phyloP scores from a whole-genome alignment of 2,113 vertebrate species.

The Protobothrops mucrosquamatus region DNA sequence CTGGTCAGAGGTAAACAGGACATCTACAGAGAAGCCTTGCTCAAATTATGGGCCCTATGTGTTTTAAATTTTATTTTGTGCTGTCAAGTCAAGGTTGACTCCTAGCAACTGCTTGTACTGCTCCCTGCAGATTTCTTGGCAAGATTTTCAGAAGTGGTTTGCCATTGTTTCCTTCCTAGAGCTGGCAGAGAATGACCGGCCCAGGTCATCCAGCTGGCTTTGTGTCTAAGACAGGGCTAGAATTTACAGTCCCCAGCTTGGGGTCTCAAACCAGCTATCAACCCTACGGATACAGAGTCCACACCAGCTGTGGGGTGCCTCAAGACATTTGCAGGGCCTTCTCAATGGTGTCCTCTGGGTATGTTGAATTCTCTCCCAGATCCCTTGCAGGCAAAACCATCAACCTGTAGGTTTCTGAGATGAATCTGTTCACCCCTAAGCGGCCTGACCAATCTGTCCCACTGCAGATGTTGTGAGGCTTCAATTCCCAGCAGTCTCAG shows the following conservation, averaged over 20 bases:
- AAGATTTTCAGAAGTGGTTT: not conserved
- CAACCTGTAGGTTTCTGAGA: not conserved
- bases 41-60: not conserved
- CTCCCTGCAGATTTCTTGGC: not conserved
- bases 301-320: not conserved
- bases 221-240: not conserved
- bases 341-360: not conserved
- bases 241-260: not conserved
- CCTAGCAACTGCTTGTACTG: not conserved
- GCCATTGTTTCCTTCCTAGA: not conserved
- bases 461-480: not conserved
- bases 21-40: not conserved
- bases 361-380: not conserved
- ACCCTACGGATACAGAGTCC: not conserved
- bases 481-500: not conserved
- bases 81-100: not conserved
- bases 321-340: not conserved
- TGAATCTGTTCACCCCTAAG: not conserved
- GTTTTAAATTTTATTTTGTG: not conserved
- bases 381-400: not conserved
- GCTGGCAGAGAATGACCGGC: not conserved
- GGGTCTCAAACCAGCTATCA: not conserved
- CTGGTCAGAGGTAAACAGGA: not conserved
- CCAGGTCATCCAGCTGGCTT: too few species aligned
- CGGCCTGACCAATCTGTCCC: not conserved